Evolutionary conservation across 2,113 vertebrate genomes (phyloP), one percentile per base, ranked within the genome.

Genomic region (Carettochelys insculpta): DNA sequence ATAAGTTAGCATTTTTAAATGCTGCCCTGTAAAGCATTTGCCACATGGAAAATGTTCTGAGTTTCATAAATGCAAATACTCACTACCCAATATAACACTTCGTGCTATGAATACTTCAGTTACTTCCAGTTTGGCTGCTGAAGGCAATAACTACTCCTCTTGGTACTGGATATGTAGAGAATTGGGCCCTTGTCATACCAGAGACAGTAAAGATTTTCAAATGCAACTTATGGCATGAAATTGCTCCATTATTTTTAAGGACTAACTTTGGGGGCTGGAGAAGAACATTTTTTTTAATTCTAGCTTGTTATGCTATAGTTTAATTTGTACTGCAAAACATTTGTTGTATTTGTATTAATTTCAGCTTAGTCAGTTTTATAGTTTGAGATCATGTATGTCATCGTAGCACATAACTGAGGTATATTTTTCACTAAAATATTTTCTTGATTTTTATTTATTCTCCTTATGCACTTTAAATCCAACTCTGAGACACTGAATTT

Each of bases 401-500:
- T 80, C 5, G 0, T 48, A 83, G 38, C 80, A 61, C 86, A 77
- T 27, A 80, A 20, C 41, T n/a, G 20, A 77, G 92, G 79, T 71
- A 31, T 85, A 56, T 87, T 65, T 87, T 75, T 31, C 68, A 51
- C 51, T 86, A 86, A 95, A 85, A 90, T 86, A 58, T 95, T 86
- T 47, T 75, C 88, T 79, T 88, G 92, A 87, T 93, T 92, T 97
- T 89, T 95, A 84, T 97, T 94, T 97, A 48, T 96, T 97, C 95
- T 97, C 95, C 95, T 5, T 96, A 85, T 97, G 94, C 98, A 89
- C 92, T 96, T 89, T 92, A 89, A 97, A 95, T 96, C 96, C 97
- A 95, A 95, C 96, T 97, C 94, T 98, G 97, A 98, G 97, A 98
- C 97, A 98, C 97, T 98, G 98, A 98, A 98, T 97, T 97, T 98